Base-by-base conservation (phyloP, 2,797 vertebrate genomes). In the Pseudomugil gertrudae region DNA sequence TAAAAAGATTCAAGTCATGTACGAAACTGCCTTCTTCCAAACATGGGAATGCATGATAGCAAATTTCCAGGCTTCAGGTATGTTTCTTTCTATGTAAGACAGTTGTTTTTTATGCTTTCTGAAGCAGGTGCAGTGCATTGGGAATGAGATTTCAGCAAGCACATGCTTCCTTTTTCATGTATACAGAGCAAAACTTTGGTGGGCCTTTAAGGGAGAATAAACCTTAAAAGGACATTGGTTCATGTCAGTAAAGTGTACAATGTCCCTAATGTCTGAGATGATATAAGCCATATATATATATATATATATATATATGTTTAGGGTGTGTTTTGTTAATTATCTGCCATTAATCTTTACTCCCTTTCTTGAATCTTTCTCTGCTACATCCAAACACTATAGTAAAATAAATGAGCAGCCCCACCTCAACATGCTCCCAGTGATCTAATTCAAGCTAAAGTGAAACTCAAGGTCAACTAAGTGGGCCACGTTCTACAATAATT, bases 381-480 rank as follows among this genome's bases (percentile, higher is more conserved):
- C 36, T 57, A 70, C 36, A 9, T 45, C 38, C 29, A 47, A 33
- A 24, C 14, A 43, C 24, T 33, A 29, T 30, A 35, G 45, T 72
- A 60, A 69, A 58, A 9, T 8, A 60, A 30, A 55, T 47, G 8
- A 30, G 66, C 38, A 48, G n/a, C 57, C 26, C 48, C 27, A 38
- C 52, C 15, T 74, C 54, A 21, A 29, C 40, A 9, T 47, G 51
- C 59, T 70, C 15, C 32, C 48, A 51, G 32, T 50, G 35, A 47
- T 59, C 66, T 72, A 69, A 70, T 72, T 81, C 69, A 85, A 83
- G 57, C 5, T 60, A 27, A 53, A 72, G 43, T 76, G 33, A 72
- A 77, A 69, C 57, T 74, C 26, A 43, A 23, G 65, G 50, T 69
- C 38, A 29, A 5, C 58, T 54, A 80, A 74, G 35, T 66, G 56